Conservation (phyloP, 2,888 invertebrate genomes). For the Standfussiana lucernea region DNA sequence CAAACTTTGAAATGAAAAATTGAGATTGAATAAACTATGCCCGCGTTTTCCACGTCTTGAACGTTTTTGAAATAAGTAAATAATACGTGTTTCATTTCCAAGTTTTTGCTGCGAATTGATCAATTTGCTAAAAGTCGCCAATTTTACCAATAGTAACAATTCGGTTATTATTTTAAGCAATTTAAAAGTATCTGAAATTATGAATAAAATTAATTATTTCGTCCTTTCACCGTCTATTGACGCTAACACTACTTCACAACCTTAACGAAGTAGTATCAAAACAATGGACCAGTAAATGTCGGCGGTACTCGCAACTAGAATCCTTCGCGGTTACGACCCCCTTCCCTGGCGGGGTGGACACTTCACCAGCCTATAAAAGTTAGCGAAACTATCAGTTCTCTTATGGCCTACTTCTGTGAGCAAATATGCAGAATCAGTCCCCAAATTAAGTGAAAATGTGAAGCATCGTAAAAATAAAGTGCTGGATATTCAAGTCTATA, state of each 20-base stretch:
- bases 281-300: slow-evolving; percentile 57
- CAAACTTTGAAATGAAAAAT: slow-evolving; percentile 4
- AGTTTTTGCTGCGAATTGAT: not conserved
- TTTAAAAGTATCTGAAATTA: not conserved
- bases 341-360: not conserved
- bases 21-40: not conserved
- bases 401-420: not conserved
- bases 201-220: not conserved
- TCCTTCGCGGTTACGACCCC: slow-evolving; percentile 29
- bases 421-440: slow-evolving; percentile 15
- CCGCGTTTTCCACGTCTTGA: not conserved
- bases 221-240: not conserved
- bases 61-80: not conserved
- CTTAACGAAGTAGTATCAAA: slow-evolving; percentile 35
- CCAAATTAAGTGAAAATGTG: slow-evolving; percentile 28
- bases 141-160: not conserved
- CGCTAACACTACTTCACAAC: slow-evolving; percentile 5
- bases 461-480: slow-evolving; percentile 35
- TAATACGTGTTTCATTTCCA: not conserved
- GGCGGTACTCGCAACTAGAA: slow-evolving; percentile 22
- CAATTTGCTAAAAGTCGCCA: not conserved
- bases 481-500: slow-evolving; percentile 34
- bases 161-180: no score
- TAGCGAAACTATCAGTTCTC: slow-evolving; percentile 16
- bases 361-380: slow-evolving; percentile 32